Base-by-base conservation (phyloP, 2,113 vertebrate species). In the Epinephelus fuscoguttatus region DNA sequence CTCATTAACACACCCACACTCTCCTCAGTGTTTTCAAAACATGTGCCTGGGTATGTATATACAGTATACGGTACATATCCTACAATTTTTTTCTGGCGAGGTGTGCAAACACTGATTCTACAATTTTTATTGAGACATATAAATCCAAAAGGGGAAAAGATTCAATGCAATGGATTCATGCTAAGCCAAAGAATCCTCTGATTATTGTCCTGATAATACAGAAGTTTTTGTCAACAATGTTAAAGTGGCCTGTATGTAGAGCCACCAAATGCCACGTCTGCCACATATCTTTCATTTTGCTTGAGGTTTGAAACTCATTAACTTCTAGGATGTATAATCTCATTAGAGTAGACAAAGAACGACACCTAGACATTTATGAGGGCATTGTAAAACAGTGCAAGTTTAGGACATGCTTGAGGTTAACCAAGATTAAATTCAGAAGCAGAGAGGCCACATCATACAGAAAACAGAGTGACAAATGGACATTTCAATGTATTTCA, bases 1-100 rank as follows among this genome's bases (percentile, higher is more conserved):
- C 81, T 89, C 80, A 84, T 91, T 84, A 87, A 85, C 86, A 85
- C 83, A 33, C 85, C 86, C 83, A 92, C 87, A 80, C 82, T 83
- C 71, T 89, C 75, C 68, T 60, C 78, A 47, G 56, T 77, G 73
- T 86, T 82, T 84, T 74, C 75, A 88, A 82, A 91, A 88, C 81
- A 90, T 87, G 85, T 88, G 86, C 77, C 71, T 67, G 56, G 47
- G 5, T 62, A 68, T 47, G 21, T 40, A 57, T 50, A 64, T 52
- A 75, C 61, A 52, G 25, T 42, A 30, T 14, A 59, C 63, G 53
- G 69, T 53, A 71, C 59, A 70, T 57, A 30, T 9, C 57, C 1
- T 6, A 66, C 42, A 49, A 1, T 19, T 50, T 50, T 47, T 49
- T 59, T 45, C 11, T 14, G 9, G 11, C 40, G 21, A 40, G 33